phyloP scores from a whole-genome alignment of 1,140 invertebrate genomes.

The Gyrodactylus bullatarudis region DNA sequence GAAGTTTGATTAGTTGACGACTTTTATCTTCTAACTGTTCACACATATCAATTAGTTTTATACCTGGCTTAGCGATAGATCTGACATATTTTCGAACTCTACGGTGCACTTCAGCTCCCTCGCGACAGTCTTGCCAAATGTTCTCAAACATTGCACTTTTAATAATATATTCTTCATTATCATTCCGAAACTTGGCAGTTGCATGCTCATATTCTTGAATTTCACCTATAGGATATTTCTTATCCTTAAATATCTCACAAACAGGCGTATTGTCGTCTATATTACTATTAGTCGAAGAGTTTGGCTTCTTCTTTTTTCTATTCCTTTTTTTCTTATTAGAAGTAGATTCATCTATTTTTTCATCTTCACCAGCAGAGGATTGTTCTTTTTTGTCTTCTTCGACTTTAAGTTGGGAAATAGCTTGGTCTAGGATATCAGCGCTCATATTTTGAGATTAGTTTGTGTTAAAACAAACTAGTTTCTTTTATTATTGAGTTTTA shows the following conservation, averaged over 20 bases:
- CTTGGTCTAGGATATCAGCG: too few relatives aligned
- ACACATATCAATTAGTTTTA: conserved; percentile 96
- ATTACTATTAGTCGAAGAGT: not conserved
- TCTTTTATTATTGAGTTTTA: too few relatives aligned
- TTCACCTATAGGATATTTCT: conserved; percentile 2
- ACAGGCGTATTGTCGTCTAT: not conserved
- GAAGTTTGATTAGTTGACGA: conserved; percentile 59
- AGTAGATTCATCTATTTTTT: not conserved
- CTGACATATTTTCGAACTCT: conserved; percentile 64
- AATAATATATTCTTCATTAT: not conserved
- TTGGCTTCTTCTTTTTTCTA: not conserved
- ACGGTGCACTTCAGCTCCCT: conserved; percentile 9
- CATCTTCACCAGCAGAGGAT: not conserved
- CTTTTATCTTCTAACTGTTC: conserved; percentile 44
- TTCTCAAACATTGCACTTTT: not conserved
- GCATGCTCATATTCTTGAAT: not conserved
- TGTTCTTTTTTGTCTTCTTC: not conserved
- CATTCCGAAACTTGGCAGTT: not conserved
- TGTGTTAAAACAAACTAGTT: too few relatives aligned
- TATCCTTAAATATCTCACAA: not conserved
- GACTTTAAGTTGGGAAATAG: too few relatives aligned
- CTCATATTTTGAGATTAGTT: too few relatives aligned
- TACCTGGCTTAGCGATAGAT: conserved; percentile 68
- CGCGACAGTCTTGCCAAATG: not conserved
- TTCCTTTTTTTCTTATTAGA: not conserved